Evolutionary conservation across 2,888 invertebrate species (phyloP).

Genomic region (Pasiphila rectangulata): DNA sequence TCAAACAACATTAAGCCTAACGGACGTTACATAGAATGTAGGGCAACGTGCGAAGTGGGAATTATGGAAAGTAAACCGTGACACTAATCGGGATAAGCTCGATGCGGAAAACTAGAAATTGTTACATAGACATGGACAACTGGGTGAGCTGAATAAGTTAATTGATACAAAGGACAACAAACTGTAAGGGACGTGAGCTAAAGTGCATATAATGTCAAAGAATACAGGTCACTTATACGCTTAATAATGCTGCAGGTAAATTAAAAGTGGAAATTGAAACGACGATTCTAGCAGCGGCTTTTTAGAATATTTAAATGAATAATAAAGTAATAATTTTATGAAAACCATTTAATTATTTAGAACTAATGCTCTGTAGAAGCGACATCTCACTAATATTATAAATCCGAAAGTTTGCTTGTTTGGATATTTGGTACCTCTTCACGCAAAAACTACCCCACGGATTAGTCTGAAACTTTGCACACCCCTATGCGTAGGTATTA

Average conservation of each 20-base stretch:
- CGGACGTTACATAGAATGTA: constrained; percentile 19
- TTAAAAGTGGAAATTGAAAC: neutral
- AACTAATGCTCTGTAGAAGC: neutral
- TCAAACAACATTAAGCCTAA: constrained; percentile 19
- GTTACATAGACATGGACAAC: constrained; percentile 4
- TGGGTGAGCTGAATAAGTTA: constrained; percentile 1
- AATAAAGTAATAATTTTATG: too few relatives aligned
- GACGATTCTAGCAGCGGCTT: neutral
- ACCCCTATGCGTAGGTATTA: too few relatives aligned
- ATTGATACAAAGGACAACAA: constrained; percentile 1
- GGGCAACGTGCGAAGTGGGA: constrained; percentile 20
- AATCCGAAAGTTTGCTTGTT: too few relatives aligned
- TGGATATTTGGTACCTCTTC: too few relatives aligned
- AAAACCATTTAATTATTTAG: neutral
- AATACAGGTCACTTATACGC: neutral
- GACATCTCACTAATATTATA: too few relatives aligned
- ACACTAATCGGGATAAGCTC: constrained; percentile 22
- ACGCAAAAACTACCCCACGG: too few relatives aligned
- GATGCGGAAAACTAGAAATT: constrained; percentile 15
- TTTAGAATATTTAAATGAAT: too few relatives aligned
- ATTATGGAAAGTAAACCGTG: constrained; percentile 24
- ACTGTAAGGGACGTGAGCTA: neutral
- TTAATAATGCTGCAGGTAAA: neutral
- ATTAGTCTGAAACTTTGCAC: too few relatives aligned
- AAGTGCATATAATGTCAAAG: neutral